Evolutionary conservation across 2,113 vertebrate species (phyloP), one percentile per base, ranked within the genome.

Genomic region (Blennius ocellaris): DNA sequence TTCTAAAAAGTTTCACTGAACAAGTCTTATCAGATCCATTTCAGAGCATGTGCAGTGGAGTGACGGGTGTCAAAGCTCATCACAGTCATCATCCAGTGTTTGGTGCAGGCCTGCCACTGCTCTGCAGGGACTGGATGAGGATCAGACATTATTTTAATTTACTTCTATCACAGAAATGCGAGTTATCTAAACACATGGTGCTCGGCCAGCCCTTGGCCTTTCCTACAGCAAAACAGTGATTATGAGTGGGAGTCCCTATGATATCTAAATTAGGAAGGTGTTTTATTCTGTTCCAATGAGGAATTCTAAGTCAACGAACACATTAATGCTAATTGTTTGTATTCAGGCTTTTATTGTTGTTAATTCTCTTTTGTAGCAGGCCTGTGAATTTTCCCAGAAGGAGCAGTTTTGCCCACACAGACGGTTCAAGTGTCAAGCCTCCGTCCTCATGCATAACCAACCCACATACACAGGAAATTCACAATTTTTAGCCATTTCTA

Each of bases 371-470:
- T 2, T 30, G 21, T 30, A 30, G 21, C 4, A 30, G 21, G 21
- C 21, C 21, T 30, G 21, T 30, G 21, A 30, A 30, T 30, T 16
- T 72, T 62, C 39, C 8, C 40, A 84, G 37, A n/a, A 68, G 47
- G 21, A 63, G 5, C 17, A 49, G 11, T 48, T 69, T 30, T n/a
- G 68, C 50, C 65, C 68, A 81, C 78, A 64, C 68, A 79, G 10
- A 65, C 9, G 45, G 38, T 30, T 59, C 39, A 37, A 64, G 52
- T 11, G 69, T 39, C 41, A 75, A 68, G 51, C 62, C 71, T 83
- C 80, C 78, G 68, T 65, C 15, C 37, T n/a, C 64, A 10, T 10
- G n/a, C n/a, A 73, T 59, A 79, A 73, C 56, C 78, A 77, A 44
- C 76, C 73, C 78, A 86, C 78, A 55, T 73, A 11, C n/a, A 63